phyloP scores from a whole-genome alignment of 2,113 vertebrate species.

The Misgurnus mizolepis region DNA sequence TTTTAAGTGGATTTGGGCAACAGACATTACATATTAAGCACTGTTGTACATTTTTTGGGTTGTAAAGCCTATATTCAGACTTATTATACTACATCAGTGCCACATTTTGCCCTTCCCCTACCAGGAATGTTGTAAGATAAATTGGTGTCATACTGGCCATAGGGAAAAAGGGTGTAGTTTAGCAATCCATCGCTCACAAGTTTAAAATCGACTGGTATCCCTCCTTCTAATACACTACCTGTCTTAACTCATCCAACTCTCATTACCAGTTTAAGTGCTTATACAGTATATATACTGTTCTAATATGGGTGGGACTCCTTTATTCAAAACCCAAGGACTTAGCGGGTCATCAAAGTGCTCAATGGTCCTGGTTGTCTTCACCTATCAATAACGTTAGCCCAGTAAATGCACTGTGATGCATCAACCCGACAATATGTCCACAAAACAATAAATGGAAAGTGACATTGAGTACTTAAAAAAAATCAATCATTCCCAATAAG shows the following conservation, averaged over 20 bases:
- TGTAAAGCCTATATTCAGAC: constrained; percentile 15
- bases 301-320: too few species aligned
- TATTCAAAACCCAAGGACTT: too few species aligned
- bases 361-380: too few species aligned
- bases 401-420: too few species aligned
- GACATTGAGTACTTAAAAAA: too few species aligned
- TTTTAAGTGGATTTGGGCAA: constrained; percentile 17
- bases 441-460: too few species aligned
- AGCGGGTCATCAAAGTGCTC: too few species aligned
- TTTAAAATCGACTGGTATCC: background rate
- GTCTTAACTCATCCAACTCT: background rate
- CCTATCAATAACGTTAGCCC: too few species aligned
- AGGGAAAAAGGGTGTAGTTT: constrained; percentile 7
- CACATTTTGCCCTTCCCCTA: background rate
- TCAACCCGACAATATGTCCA: too few species aligned
- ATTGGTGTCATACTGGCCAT: constrained; percentile 2
- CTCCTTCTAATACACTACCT: background rate
- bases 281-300: background rate
- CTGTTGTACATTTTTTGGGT: background rate
- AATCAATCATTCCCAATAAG: too few species aligned
- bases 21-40: background rate
- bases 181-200: background rate
- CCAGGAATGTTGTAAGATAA: constrained; percentile 11
- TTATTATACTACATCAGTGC: background rate
- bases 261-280: background rate